A percentile compares a stretch with the other conserved stretches of the same genome.
phyloP scores from a whole-genome alignment of 2,888 invertebrate species.

The Drosophila kokeensis region DNA sequence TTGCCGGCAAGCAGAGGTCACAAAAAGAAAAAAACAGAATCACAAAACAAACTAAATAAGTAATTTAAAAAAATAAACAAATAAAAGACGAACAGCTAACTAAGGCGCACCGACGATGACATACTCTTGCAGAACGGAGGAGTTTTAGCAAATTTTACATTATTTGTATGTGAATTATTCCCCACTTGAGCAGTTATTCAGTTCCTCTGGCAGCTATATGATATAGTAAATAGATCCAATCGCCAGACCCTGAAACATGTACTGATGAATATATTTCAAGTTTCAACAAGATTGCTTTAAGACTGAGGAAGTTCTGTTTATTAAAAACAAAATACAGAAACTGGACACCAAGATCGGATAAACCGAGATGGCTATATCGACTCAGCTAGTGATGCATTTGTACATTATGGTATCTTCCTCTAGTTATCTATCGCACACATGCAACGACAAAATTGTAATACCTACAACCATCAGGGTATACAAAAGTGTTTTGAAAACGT shows the following conservation, averaged over 20 bases:
- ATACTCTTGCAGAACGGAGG: not conserved
- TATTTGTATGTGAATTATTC: not conserved
- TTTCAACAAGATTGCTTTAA: not conserved
- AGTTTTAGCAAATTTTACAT: not conserved
- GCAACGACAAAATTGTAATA: not conserved
- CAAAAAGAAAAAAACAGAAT: not conserved
- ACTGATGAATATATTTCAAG: not conserved
- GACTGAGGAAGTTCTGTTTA: not conserved
- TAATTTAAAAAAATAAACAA: not conserved
- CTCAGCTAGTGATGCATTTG: not conserved
- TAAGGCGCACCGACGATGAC: not conserved
- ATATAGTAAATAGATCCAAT: not conserved
- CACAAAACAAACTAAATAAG: slow-evolving; percentile 15
- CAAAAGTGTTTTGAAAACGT: slow-evolving; percentile 24
- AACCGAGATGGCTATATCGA: not conserved
- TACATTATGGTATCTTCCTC: not conserved
- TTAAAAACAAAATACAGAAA: not conserved
- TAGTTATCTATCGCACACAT: not conserved
- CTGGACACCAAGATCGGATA: not conserved
- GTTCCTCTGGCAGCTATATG: not conserved
- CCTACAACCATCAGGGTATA: not conserved
- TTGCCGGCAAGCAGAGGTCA: slow-evolving; percentile 47
- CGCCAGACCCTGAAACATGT: not conserved
- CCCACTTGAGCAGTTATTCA: not conserved
- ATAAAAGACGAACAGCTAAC: not conserved